Conservation (phyloP, 2,113 vertebrate genomes). For the Lepus americanus region DNA sequence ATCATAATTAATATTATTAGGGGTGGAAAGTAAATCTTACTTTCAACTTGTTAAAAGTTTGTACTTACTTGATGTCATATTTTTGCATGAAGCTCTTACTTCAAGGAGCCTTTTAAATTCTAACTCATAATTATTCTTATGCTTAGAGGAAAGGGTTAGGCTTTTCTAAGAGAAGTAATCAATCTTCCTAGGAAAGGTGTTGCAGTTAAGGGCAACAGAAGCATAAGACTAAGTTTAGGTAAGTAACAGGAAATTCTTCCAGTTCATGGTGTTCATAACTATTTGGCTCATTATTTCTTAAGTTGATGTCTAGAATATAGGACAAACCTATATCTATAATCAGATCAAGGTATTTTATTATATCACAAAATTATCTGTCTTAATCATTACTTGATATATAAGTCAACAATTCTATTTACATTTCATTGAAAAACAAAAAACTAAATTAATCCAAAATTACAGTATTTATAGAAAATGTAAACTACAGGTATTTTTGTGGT, state of each 20-base stretch:
- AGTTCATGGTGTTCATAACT: slow-evolving; percentile 16
- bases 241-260: neutral
- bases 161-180: slow-evolving; percentile 54
- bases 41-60: slow-evolving; percentile 53
- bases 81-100: slow-evolving; percentile 65
- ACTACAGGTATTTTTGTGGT: neutral
- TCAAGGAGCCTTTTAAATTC: slow-evolving; percentile 65
- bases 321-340: neutral
- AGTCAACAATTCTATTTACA: slow-evolving; percentile 48
- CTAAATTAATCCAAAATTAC: slow-evolving; percentile 28
- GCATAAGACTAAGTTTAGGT: neutral
- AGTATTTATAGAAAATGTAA: slow-evolving; percentile 35
- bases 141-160: slow-evolving; percentile 35
- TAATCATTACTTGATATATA: slow-evolving; percentile 32
- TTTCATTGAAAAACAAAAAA: slow-evolving; percentile 14
- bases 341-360: slow-evolving; percentile 36
- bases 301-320: slow-evolving; percentile 15
- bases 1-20: slow-evolving; percentile 64
- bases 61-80: slow-evolving; percentile 70
- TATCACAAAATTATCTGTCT: slow-evolving; percentile 26
- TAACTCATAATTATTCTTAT: slow-evolving; percentile 42
- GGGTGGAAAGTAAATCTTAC: slow-evolving; percentile 71
- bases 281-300: slow-evolving; percentile 30
- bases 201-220: neutral
- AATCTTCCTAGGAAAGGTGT: slow-evolving; percentile 32